Percentiles rank a stretch among this genome's conserved stretches.
Evolutionary conservation across 2,888 invertebrate species (phyloP).

Genomic region (Ferdinandea cuprea): DNA sequence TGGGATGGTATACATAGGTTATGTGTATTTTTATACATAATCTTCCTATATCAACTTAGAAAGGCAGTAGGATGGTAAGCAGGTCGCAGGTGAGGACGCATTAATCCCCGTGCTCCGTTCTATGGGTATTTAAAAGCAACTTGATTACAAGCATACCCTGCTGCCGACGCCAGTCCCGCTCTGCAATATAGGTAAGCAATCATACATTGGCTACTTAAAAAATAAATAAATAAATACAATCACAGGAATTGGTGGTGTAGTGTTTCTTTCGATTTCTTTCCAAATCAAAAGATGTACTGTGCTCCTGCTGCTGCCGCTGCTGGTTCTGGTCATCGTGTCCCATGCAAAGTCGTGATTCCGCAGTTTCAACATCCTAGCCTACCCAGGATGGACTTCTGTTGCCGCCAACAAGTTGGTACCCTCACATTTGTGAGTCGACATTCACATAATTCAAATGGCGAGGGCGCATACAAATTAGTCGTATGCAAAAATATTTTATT

Average conservation of each 20-base stretch:
- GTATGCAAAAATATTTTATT: slow-evolving; percentile 75
- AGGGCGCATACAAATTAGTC: slow-evolving; percentile 76
- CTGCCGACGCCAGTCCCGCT: background rate
- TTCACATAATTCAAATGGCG: slow-evolving; percentile 74
- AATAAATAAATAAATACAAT: slow-evolving; percentile 72
- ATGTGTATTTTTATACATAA: slow-evolving; percentile 21
- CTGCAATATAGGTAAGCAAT: slow-evolving; percentile 37
- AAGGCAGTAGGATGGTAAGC: slow-evolving; percentile 3
- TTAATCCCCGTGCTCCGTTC: slow-evolving; percentile 18
- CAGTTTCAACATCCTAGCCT: slow-evolving; percentile 50
- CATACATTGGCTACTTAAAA: slow-evolving; percentile 70
- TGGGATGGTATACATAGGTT: slow-evolving; percentile 42
- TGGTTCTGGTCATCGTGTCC: slow-evolving; percentile 51
- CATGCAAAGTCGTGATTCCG: slow-evolving; percentile 64
- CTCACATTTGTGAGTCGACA: slow-evolving; percentile 72
- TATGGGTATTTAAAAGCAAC: slow-evolving; percentile 64
- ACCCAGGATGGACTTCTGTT: slow-evolving; percentile 1
- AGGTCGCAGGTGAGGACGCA: slow-evolving; percentile 49
- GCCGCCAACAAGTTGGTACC: slow-evolving; percentile 56
- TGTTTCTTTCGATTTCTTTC: slow-evolving; percentile 71
- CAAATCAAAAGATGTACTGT: slow-evolving; percentile 53
- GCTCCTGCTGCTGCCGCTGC: slow-evolving; percentile 20
- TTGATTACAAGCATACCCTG: slow-evolving; percentile 48
- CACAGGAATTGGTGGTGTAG: slow-evolving; percentile 70
- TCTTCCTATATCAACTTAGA: too few species aligned